A percentile compares a stretch with the other conserved stretches of the same genome.
Evolutionary conservation across 2,797 vertebrate species (phyloP).

Genomic region (Nasua narica): DNA sequence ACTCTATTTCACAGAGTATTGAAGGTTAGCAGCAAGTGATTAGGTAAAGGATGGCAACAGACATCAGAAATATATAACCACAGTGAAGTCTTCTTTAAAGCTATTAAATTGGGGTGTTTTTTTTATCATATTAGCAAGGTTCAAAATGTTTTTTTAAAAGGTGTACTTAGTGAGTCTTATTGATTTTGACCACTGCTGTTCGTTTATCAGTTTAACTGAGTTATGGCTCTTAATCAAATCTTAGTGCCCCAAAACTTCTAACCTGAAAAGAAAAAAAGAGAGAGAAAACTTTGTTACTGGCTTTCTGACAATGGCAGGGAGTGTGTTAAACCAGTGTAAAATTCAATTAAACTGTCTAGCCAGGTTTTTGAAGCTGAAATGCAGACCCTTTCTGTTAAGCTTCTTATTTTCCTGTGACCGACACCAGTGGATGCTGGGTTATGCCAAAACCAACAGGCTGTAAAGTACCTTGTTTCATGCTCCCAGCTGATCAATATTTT

Average conservation of each 20-base stretch:
- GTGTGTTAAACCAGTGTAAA: constrained; percentile 92
- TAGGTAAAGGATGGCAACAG: constrained; percentile 13
- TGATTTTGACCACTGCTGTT: constrained; percentile 61
- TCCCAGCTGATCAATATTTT: constrained; percentile 90
- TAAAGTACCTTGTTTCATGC: constrained; percentile 92
- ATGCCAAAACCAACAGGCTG: constrained; percentile 91
- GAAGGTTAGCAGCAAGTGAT: constrained; percentile 12
- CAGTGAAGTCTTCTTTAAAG: constrained; percentile 10
- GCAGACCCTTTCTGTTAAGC: constrained; percentile 90
- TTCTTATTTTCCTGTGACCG: constrained; percentile 90
- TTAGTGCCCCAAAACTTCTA: constrained; percentile 81
- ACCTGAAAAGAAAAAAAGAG: constrained; percentile 80
- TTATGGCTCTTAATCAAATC: constrained; percentile 66
- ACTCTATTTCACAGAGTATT: not conserved
- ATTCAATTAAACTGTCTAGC: constrained; percentile 92
- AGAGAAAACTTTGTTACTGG: constrained; percentile 85
- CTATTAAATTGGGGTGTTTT: constrained; percentile 53
- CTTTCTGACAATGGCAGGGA: constrained; percentile 87
- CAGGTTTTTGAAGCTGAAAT: constrained; percentile 91
- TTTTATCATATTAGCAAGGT: constrained; percentile 45
- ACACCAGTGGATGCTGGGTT: constrained; percentile 88
- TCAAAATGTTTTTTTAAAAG: constrained; percentile 64
- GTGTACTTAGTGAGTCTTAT: constrained; percentile 24
- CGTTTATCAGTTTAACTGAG: constrained; percentile 74
- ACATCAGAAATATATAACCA: not conserved